Percentiles rank a stretch among this genome's conserved stretches.
Evolutionary conservation across 2,797 vertebrate genomes (phyloP).

Genomic region (Myotis myotis): DNA sequence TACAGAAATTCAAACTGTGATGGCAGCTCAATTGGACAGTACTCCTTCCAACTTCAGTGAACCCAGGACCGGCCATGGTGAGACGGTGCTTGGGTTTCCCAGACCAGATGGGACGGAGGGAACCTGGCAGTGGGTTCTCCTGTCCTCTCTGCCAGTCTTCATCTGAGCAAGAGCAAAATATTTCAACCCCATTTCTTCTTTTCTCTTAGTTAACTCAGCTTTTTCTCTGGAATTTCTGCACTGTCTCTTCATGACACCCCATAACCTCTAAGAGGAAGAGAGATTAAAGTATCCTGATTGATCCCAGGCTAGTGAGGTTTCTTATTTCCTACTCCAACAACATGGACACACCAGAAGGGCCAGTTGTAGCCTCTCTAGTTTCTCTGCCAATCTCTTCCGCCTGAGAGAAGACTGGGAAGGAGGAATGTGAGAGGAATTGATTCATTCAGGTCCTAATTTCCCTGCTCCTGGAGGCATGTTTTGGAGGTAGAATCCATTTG

Average conservation of each 20-base stretch:
- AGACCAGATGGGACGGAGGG: background rate
- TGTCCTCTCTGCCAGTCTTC: background rate
- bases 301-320: background rate
- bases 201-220: background rate
- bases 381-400: background rate
- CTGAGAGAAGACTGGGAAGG: background rate
- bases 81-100: background rate
- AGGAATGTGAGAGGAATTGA: background rate
- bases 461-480: background rate
- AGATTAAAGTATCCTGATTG: rapidly evolving
- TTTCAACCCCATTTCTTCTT: background rate
- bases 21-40: background rate
- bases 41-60: rapidly evolving
- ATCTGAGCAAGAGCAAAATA: background rate
- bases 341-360: background rate
- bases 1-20: background rate
- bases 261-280: background rate
- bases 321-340: background rate
- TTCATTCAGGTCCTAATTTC: background rate
- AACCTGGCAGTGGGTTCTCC: background rate
- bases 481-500: too few relatives aligned
- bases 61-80: background rate
- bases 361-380: background rate
- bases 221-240: rapidly evolving
- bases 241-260: background rate